Conservation (phyloP, 2,113 vertebrate genomes). For the Aramus guarauna region DNA sequence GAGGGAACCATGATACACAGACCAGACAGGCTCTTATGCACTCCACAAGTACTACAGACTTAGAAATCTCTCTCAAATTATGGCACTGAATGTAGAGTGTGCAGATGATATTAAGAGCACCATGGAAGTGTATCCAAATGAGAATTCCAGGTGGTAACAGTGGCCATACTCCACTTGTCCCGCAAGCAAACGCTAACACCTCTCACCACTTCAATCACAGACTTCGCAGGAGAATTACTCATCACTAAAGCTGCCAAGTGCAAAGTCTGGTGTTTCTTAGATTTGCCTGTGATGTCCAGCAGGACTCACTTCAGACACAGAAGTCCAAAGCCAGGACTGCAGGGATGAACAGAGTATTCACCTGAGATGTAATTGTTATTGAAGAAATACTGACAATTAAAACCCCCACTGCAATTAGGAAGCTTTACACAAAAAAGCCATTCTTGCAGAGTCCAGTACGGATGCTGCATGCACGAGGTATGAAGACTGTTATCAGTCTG, state of each 20-base stretch:
- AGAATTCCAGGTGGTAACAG: neutral
- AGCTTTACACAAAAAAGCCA: neutral
- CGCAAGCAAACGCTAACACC: neutral
- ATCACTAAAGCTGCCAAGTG: neutral
- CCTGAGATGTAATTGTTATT: neutral
- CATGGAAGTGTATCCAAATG: neutral
- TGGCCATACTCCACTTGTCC: neutral
- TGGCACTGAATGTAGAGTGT: rapidly evolving
- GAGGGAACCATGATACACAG: neutral
- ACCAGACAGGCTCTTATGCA: neutral
- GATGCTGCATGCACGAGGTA: neutral
- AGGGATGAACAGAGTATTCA: neutral
- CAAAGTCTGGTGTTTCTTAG: neutral
- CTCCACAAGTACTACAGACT: neutral
- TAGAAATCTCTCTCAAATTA: neutral
- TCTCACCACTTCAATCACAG: neutral
- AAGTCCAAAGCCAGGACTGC: neutral
- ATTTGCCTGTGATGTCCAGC: neutral
- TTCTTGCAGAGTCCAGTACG: neutral
- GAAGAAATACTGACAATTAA: neutral
- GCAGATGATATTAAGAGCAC: neutral
- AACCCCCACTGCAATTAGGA: neutral
- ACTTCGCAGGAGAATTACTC: neutral
- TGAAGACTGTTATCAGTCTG: neutral
- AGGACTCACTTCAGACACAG: neutral